Percentiles rank a stretch among this genome's conserved stretches.
These are phyloP conservation scores for Caenorhabditis tropicalis DNA, from an alignment of 1,140 invertebrate species.

Conservation along the genomic window DNA sequence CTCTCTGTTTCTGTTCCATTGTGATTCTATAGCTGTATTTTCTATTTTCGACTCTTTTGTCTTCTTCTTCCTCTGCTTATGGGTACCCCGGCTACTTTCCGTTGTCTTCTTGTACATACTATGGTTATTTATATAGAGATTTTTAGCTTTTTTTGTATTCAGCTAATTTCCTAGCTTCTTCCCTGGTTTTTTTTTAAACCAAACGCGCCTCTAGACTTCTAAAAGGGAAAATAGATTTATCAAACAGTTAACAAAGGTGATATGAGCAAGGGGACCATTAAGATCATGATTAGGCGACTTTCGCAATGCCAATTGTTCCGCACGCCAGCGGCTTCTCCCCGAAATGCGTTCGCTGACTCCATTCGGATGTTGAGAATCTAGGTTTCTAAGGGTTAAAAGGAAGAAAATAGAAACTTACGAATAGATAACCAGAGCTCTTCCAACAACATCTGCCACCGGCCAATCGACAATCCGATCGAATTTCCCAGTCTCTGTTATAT, in stretches of 20 bases:
- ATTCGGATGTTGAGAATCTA: constrained; percentile 47
- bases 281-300: background rate
- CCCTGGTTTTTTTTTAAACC: too few species aligned
- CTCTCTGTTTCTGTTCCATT: background rate
- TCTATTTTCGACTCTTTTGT: background rate
- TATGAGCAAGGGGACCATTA: constrained; percentile 34
- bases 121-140: background rate
- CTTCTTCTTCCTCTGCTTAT: constrained; percentile 29
- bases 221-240: background rate
- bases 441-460: constrained; percentile 49
- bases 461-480: constrained; percentile 47
- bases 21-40: constrained; percentile 35
- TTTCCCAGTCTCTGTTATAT: constrained; percentile 20
- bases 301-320: constrained; percentile 48
- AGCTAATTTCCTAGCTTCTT: too few species aligned
- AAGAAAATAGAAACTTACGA: background rate
- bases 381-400: background rate
- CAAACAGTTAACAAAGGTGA: constrained; percentile 4
- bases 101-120: background rate
- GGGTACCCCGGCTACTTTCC: constrained; percentile 22
- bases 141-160: background rate
- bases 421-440: constrained; percentile 49
- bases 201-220: too few species aligned
- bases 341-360: constrained; percentile 14
- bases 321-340: constrained; percentile 47